These are phyloP conservation scores for Chrysochloris asiatica DNA, from an alignment of 2,113 vertebrate genomes.

Conservation along the genomic window DNA sequence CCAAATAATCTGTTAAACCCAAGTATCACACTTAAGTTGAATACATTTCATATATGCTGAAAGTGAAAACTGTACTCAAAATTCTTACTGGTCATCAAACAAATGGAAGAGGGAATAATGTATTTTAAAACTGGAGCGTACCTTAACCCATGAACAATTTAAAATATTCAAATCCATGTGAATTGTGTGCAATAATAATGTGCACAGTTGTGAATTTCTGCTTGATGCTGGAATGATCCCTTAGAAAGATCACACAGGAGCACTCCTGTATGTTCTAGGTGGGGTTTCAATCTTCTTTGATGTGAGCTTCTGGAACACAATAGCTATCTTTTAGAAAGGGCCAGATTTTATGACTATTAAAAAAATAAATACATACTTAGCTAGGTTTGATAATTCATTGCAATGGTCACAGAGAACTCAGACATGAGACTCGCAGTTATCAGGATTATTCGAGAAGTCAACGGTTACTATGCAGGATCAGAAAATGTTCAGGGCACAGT, in stretches of 20 bases:
- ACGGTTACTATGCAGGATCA: too few relatives aligned
- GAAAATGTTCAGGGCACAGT: too few relatives aligned
- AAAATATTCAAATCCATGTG: neutral
- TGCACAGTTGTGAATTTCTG: neutral
- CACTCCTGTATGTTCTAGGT: neutral
- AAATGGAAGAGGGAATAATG: neutral
- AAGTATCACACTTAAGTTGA: neutral
- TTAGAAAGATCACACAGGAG: neutral
- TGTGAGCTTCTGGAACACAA: accelerated
- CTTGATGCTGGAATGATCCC: neutral
- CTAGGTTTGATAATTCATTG: too few relatives aligned
- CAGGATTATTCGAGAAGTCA: too few relatives aligned
- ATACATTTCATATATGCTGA: neutral
- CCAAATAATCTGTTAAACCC: neutral
- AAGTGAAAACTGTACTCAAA: neutral
- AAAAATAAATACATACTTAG: too few relatives aligned
- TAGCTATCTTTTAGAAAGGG: neutral
- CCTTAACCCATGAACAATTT: neutral
- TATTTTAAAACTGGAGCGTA: neutral
- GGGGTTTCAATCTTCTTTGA: neutral
- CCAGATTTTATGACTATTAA: neutral
- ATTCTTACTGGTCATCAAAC: neutral
- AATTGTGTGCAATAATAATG: too few relatives aligned
- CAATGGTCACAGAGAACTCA: too few relatives aligned
- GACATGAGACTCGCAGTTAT: too few relatives aligned